Conservation (phyloP, 1,140 invertebrate species). For the Sarcophaga peregrina region DNA sequence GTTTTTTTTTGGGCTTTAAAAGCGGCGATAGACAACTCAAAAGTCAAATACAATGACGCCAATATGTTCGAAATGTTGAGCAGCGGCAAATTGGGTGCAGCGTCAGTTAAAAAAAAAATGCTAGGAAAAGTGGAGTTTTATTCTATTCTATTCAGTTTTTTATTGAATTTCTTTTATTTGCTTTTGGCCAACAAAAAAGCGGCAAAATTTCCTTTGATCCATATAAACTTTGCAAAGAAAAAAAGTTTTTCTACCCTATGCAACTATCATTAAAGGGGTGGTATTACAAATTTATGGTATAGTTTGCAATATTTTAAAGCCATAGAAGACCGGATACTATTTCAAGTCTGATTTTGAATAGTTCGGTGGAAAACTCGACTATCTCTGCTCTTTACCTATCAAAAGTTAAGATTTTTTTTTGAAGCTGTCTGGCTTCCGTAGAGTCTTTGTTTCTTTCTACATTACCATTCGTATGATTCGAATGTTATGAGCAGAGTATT, state of each 20-base stretch:
- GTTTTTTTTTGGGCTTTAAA: not conserved
- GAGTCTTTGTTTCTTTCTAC: too few relatives aligned
- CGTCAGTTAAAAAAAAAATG: slow-evolving; percentile 16
- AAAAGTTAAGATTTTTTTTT: too few relatives aligned
- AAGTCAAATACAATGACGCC: slow-evolving; percentile 39
- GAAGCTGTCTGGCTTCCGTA: too few relatives aligned
- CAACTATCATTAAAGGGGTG: too few relatives aligned
- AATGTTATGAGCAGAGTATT: too few relatives aligned
- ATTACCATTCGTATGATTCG: too few relatives aligned
- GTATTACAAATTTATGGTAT: too few relatives aligned
- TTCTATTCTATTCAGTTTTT: not conserved
- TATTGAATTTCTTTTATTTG: not conserved
- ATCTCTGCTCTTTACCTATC: too few relatives aligned
- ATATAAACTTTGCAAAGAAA: not conserved
- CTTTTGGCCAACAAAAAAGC: not conserved
- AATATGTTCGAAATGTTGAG: slow-evolving; percentile 41
- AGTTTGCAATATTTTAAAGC: too few relatives aligned
- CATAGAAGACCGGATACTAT: too few relatives aligned
- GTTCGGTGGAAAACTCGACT: too few relatives aligned
- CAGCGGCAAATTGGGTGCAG: slow-evolving; percentile 41
- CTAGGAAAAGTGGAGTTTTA: not conserved
- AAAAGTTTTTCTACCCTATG: not conserved
- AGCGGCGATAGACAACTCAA: slow-evolving; percentile 33
- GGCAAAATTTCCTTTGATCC: slow-evolving; percentile 35
- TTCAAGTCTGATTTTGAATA: too few relatives aligned